Evolutionary conservation across 2,888 invertebrate genomes (phyloP).

Genomic region (Drosophila kanekoi): DNA sequence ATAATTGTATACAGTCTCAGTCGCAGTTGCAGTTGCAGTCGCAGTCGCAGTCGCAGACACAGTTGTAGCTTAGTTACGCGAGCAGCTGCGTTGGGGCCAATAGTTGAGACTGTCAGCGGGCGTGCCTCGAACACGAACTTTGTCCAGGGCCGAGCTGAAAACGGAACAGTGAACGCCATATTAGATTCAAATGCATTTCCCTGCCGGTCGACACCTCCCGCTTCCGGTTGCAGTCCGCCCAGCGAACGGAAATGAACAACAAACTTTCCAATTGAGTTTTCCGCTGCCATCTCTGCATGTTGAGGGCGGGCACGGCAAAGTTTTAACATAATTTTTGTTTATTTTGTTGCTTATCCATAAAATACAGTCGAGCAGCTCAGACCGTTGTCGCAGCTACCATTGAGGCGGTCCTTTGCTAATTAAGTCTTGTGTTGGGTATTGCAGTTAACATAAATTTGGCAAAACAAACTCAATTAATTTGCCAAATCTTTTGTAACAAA

Average conservation of each 20-base stretch:
- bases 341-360: conserved; percentile 62
- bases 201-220: conserved; percentile 67
- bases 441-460: conserved; percentile 54
- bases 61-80: conserved; percentile 31
- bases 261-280: conserved; percentile 81
- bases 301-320: conserved; percentile 46
- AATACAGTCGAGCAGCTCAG: conserved; percentile 33
- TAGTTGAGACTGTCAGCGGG: conserved; percentile 46
- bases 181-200: conserved; percentile 76
- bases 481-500: conserved; percentile 39
- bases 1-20: conserved; percentile 22
- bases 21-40: not conserved
- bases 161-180: conserved; percentile 74
- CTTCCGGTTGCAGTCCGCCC: conserved; percentile 48
- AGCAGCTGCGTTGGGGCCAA: conserved; percentile 26
- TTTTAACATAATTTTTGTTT: conserved; percentile 72
- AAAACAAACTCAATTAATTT: conserved; percentile 40
- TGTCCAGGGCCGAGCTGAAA: conserved; percentile 30
- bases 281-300: conserved; percentile 44
- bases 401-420: conserved; percentile 38
- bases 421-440: conserved; percentile 38
- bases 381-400: conserved; percentile 5
- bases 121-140: conserved; percentile 40
- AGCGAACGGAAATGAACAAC: conserved; percentile 69
- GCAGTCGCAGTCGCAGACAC: conserved; percentile 11